These are phyloP conservation scores for Stigmatopora nigra DNA, from an alignment of 2,113 vertebrate genomes.

Conservation along the genomic window DNA sequence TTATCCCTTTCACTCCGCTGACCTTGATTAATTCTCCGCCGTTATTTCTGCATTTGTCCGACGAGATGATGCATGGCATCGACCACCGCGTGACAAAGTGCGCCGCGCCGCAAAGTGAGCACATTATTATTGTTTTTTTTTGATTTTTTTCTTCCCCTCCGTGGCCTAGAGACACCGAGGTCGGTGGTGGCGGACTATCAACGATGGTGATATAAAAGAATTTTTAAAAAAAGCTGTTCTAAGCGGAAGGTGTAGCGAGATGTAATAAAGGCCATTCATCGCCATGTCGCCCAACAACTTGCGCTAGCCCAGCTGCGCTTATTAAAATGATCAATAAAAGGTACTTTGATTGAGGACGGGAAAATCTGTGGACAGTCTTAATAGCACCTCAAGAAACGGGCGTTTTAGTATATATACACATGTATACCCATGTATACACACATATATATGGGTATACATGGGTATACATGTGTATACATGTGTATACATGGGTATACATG, in stretches of 20 bases:
- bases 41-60: slow-evolving; percentile 26
- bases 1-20: slow-evolving; percentile 4
- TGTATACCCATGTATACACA: too few species aligned
- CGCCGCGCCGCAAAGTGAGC: not conserved
- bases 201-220: not conserved
- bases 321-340: slow-evolving; percentile 3
- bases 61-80: slow-evolving; percentile 9
- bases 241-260: not conserved
- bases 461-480: too few species aligned
- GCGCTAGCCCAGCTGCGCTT: not conserved
- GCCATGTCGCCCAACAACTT: not conserved
- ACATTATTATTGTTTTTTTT: not conserved
- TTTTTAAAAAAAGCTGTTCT: not conserved
- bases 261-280: slow-evolving; percentile 7
- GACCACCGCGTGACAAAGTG: slow-evolving; percentile 5
- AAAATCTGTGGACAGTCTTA: not conserved
- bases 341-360: not conserved
- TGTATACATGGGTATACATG: too few species aligned
- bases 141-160: not conserved
- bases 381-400: not conserved
- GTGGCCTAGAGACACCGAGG: not conserved
- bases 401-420: not conserved
- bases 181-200: not conserved
- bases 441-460: too few species aligned
- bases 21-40: slow-evolving; percentile 31